Evolutionary conservation across 92 coral and sea anemone genomes (phyloP).

Genomic region (Desmophyllum pertusum): DNA sequence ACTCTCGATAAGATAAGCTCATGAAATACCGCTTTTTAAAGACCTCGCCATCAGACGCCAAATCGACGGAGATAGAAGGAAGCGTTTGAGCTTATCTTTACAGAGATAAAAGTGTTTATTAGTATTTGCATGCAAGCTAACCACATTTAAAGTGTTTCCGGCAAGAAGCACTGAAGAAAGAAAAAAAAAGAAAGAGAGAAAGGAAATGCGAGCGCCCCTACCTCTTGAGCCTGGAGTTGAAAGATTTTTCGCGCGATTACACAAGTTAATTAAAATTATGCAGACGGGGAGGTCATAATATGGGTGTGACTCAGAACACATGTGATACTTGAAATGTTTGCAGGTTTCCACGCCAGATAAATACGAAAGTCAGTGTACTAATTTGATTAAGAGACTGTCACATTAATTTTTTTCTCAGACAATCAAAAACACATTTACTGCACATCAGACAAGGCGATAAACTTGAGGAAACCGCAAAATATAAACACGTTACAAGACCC

Average conservation of each 20-base stretch:
- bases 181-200: not conserved
- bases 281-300: not conserved
- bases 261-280: not conserved
- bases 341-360: constrained; percentile 2
- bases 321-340: not conserved
- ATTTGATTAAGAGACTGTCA: not conserved
- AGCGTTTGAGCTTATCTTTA: not conserved
- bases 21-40: not conserved
- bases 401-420: not conserved
- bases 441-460: not conserved
- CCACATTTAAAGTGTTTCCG: constrained; percentile 11
- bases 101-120: not conserved
- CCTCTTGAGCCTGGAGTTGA: not conserved
- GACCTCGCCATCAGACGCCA: not conserved
- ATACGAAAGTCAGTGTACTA: not conserved
- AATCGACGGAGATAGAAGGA: not conserved
- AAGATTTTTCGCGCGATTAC: not conserved
- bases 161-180: not conserved
- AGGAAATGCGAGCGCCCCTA: not conserved
- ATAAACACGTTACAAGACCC: not conserved
- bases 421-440: not conserved
- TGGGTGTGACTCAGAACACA: not conserved
- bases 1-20: not conserved
- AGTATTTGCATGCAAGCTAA: not conserved
- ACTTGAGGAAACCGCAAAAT: not conserved